Evolutionary conservation across 2,113 vertebrate species (phyloP).

Genomic region (Sterna hirundo): DNA sequence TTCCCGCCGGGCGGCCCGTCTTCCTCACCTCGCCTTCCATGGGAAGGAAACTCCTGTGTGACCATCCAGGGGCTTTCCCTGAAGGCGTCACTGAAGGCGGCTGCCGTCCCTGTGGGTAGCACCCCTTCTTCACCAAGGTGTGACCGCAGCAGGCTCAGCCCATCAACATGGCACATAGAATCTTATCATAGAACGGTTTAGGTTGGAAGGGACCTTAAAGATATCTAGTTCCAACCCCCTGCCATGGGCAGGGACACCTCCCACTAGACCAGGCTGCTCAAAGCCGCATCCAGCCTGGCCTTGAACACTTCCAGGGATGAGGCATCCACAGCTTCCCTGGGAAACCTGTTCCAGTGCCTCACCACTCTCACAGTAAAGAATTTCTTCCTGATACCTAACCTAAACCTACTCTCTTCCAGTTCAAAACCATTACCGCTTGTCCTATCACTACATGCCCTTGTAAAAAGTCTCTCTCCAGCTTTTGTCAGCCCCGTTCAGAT

Average conservation of each 20-base stretch:
- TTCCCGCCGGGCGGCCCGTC: fast-evolving
- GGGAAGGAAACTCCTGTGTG: not conserved
- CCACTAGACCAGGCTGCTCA: not conserved
- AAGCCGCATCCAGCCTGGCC: not conserved
- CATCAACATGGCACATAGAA: fast-evolving
- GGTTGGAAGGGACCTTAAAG: not conserved
- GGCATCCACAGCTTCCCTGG: not conserved
- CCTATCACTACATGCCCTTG: not conserved
- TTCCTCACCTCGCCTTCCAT: not conserved
- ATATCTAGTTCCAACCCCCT: not conserved
- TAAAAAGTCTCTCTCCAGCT: not conserved
- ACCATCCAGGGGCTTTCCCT: not conserved
- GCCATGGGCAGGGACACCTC: not conserved
- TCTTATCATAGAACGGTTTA: not conserved
- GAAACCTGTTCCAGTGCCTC: not conserved
- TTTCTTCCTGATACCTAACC: not conserved
- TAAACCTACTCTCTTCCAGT: not conserved
- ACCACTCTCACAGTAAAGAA: not conserved
- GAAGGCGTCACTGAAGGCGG: fast-evolving
- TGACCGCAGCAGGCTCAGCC: fast-evolving
- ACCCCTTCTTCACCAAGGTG: fast-evolving
- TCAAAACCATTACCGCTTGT: not conserved
- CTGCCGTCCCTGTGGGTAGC: no score
- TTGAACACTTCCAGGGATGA: not conserved
- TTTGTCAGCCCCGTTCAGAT: not conserved